Percentiles rank a stretch among this genome's conserved stretches.
Conservation (phyloP, 1,140 invertebrate species). For the Pectinophora gossypiella region DNA sequence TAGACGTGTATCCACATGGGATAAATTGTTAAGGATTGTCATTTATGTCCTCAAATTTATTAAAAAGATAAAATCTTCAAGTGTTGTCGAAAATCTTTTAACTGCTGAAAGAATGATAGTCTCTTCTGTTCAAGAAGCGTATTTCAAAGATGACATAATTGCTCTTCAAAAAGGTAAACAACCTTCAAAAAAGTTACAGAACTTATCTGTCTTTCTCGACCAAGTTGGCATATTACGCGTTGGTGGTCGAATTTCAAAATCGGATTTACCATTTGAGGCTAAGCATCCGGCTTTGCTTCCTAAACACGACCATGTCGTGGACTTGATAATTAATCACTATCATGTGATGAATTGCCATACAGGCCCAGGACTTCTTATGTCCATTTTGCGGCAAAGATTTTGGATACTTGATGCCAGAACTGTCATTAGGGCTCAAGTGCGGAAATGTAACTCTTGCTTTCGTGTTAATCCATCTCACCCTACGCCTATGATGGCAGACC, state of each 20-base stretch:
- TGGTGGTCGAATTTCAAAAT: background rate
- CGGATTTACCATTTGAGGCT: background rate
- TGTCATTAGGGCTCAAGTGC: background rate
- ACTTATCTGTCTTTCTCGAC: background rate
- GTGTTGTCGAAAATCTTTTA: background rate
- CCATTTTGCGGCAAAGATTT: background rate
- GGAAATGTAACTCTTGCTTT: conserved; percentile 12
- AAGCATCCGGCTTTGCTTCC: background rate
- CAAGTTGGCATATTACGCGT: background rate
- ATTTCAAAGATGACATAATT: background rate
- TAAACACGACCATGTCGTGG: background rate
- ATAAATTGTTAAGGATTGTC: too few species aligned
- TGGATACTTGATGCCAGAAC: background rate
- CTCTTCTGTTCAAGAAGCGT: background rate
- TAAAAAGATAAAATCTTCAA: too few species aligned
- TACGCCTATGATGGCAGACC: conserved; percentile 31
- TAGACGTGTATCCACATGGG: background rate
- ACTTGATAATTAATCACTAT: background rate
- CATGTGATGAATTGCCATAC: background rate
- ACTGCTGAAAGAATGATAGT: background rate
- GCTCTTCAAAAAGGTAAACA: too few species aligned
- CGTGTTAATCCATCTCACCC: conserved; percentile 12
- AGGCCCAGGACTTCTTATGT: background rate
- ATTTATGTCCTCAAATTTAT: too few species aligned
- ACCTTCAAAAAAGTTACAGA: background rate